Evolutionary conservation across 2,888 invertebrate genomes (phyloP).

Genomic region (Yponomeuta plumbellus): DNA sequence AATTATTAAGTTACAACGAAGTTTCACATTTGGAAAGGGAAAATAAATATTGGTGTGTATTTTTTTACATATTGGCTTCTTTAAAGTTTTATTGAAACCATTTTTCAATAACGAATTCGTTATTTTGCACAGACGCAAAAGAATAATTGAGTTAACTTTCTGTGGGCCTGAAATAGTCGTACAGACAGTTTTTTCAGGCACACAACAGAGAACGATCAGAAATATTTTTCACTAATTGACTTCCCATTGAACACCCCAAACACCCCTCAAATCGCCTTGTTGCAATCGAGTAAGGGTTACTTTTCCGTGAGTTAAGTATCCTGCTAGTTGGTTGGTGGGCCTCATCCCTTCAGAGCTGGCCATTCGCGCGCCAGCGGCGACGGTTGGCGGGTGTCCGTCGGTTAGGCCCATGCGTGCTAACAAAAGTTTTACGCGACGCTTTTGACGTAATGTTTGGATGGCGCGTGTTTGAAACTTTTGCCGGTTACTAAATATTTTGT

Average conservation of each 20-base stretch:
- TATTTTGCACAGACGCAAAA: no score
- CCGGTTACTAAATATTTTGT: no score
- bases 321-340: neutral
- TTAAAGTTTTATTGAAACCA: no score
- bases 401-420: neutral
- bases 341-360: neutral
- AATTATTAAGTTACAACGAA: no score
- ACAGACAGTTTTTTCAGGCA: no score
- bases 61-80: no score
- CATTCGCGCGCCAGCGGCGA: constrained; percentile 4
- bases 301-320: neutral
- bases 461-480: neutral
- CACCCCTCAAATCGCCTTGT: neutral
- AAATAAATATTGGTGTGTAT: neutral
- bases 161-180: no score
- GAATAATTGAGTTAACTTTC: no score
- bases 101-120: no score
- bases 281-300: neutral
- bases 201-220: no score
- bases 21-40: neutral
- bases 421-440: neutral
- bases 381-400: neutral
- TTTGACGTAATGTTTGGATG: neutral
- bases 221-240: neutral
- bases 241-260: neutral